Conservation (phyloP, 2,888 invertebrate species). For the Rhagium mordax region DNA sequence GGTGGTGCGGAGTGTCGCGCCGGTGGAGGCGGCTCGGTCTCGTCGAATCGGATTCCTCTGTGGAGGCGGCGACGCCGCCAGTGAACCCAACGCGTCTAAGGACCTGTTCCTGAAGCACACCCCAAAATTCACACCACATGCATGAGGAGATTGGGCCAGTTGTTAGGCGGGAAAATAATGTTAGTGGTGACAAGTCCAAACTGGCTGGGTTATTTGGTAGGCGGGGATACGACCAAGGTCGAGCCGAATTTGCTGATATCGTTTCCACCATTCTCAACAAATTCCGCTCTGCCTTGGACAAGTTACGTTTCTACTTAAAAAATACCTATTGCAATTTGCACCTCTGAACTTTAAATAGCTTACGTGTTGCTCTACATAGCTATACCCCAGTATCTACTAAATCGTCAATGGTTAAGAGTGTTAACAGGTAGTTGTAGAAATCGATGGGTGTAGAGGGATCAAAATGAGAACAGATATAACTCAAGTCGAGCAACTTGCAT, state of each 20-base stretch:
- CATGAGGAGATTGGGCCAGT: background rate
- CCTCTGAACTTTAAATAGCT: conserved; percentile 11
- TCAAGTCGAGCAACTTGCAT: background rate
- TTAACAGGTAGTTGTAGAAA: conserved; percentile 15
- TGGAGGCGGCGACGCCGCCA: conserved; percentile 68
- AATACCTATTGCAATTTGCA: conserved; percentile 5
- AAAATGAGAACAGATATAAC: conserved; percentile 6
- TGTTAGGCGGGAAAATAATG: conserved; percentile 12
- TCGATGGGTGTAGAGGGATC: conserved; percentile 3
- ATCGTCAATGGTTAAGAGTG: conserved; percentile 14
- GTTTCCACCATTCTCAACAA: background rate
- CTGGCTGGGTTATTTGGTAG: background rate
- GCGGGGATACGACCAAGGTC: no score
- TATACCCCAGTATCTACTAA: background rate
- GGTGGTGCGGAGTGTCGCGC: conserved; percentile 98
- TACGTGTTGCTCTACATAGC: background rate
- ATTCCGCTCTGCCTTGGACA: background rate
- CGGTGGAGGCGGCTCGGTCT: conserved; percentile 83
- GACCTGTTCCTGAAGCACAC: conserved; percentile 65
- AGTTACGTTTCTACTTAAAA: background rate
- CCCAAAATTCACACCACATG: conserved; percentile 17
- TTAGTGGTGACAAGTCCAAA: background rate
- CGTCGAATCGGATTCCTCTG: conserved; percentile 70
- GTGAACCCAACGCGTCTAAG: conserved; percentile 79
- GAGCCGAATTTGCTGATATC: background rate